Evolutionary conservation across 2,797 vertebrate genomes (phyloP).

Genomic region (Decapterus maruadsi): DNA sequence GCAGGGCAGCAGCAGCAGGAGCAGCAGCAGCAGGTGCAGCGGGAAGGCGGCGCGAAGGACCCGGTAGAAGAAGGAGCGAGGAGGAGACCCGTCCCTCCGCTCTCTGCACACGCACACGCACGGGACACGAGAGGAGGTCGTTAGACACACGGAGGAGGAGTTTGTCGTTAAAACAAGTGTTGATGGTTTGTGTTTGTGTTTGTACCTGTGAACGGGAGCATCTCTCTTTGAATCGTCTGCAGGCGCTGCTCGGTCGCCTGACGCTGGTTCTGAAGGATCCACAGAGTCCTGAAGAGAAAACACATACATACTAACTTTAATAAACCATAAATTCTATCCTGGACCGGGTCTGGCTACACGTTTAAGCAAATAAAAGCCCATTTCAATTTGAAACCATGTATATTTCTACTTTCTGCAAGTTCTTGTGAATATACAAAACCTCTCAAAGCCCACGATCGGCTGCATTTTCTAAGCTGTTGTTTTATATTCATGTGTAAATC

Average conservation of each 20-base stretch:
- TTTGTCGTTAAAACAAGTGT: no score
- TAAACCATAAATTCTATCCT: no score
- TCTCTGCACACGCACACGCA: constrained; percentile 74
- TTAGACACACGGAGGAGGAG: background rate
- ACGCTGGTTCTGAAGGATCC: constrained; percentile 5
- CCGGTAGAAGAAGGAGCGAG: constrained; percentile 89
- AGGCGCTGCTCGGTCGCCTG: background rate
- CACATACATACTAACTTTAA: background rate
- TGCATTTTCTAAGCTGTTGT: no score
- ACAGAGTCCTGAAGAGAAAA: constrained; percentile 51
- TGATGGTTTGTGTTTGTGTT: no score
- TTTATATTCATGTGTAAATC: no score
- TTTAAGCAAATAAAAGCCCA: no score
- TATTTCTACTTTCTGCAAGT: no score
- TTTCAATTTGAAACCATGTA: no score
- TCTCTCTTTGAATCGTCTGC: constrained; percentile 22
- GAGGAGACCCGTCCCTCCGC: constrained; percentile 67
- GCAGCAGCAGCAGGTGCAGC: constrained; percentile 91
- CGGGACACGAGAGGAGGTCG: background rate
- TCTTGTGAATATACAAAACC: no score
- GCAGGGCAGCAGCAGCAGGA: constrained; percentile 91
- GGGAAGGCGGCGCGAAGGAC: constrained; percentile 90
- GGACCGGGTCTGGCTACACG: no score
- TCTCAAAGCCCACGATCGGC: no score
- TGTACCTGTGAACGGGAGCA: constrained; percentile 46